phyloP scores from a whole-genome alignment of 2,113 vertebrate species.

The Cephalopholis sonnerati region DNA sequence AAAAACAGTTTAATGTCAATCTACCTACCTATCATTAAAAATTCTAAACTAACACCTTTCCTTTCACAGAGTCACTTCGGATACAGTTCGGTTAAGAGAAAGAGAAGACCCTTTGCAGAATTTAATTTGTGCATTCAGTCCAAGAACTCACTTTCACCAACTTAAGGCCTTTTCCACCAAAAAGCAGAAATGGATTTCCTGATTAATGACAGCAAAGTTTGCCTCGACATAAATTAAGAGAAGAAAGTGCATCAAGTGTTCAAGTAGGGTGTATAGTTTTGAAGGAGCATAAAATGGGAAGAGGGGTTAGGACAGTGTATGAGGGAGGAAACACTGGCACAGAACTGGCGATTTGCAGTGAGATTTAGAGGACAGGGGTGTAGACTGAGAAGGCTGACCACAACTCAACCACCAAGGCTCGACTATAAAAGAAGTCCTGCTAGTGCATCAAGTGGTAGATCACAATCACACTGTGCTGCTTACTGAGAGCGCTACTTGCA shows the following conservation, averaged over 20 bases:
- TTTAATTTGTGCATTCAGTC: constrained; percentile 56
- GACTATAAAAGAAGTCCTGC: constrained; percentile 19
- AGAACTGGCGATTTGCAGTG: constrained; percentile 36
- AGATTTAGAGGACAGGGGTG: constrained; percentile 19
- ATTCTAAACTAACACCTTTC: constrained; percentile 72
- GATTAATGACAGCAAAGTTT: constrained; percentile 75
- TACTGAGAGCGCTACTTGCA: constrained; percentile 28
- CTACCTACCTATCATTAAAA: constrained; percentile 55
- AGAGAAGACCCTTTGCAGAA: constrained; percentile 36
- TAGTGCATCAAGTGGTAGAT: constrained; percentile 38
- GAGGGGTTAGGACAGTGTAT: constrained; percentile 14
- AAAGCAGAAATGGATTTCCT: constrained; percentile 70
- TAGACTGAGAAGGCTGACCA: constrained; percentile 36
- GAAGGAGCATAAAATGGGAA: constrained; percentile 73
- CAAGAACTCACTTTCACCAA: constrained; percentile 49
- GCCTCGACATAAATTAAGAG: constrained; percentile 79
- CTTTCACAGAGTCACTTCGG: constrained; percentile 78
- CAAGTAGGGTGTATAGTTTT: constrained; percentile 91
- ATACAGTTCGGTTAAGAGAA: constrained; percentile 67
- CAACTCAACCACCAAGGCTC: constrained; percentile 5
- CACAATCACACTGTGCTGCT: constrained; percentile 42
- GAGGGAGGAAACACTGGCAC: constrained; percentile 65
- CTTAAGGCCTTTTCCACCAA: constrained; percentile 65
- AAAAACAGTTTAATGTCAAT: constrained; percentile 20
- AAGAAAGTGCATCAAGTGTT: constrained; percentile 98